A percentile compares a stretch with the other conserved stretches of the same genome.
Evolutionary conservation across 2,888 invertebrate genomes (phyloP).

Genomic region (Parelbella ahira): DNA sequence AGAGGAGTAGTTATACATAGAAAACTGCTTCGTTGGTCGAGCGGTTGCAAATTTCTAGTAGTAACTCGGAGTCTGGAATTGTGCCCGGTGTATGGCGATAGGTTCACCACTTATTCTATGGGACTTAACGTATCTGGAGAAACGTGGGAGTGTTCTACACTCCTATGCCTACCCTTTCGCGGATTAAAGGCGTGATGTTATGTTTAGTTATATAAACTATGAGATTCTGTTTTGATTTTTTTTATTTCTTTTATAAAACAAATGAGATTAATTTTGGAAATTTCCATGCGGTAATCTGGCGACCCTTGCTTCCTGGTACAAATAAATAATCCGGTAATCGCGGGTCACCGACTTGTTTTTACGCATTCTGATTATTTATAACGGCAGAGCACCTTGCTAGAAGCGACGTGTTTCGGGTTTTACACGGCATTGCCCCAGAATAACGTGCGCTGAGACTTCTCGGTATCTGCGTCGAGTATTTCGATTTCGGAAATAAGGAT

Average conservation of each 20-base stretch:
- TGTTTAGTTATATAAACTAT: too few relatives aligned
- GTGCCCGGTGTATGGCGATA: too few relatives aligned
- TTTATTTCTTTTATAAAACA: not conserved
- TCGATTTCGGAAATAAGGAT: constrained; percentile 77
- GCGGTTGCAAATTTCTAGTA: too few relatives aligned
- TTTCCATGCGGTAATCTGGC: constrained; percentile 10
- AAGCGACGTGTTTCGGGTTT: constrained; percentile 69
- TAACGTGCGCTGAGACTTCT: constrained; percentile 69
- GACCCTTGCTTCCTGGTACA: constrained; percentile 24
- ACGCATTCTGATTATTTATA: constrained; percentile 70
- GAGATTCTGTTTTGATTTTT: not conserved
- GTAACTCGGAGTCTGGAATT: too few relatives aligned
- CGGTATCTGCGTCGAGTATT: constrained; percentile 68
- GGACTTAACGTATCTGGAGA: too few relatives aligned
- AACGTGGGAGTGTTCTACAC: too few relatives aligned
- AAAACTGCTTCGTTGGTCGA: too few relatives aligned
- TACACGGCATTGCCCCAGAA: constrained; percentile 72
- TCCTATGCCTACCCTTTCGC: too few relatives aligned
- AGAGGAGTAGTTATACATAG: too few relatives aligned
- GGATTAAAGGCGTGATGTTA: too few relatives aligned
- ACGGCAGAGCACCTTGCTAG: constrained; percentile 64
- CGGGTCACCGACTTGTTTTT: constrained; percentile 66
- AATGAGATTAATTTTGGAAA: constrained; percentile 8
- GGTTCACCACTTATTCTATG: too few relatives aligned
- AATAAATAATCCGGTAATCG: constrained; percentile 39